phyloP scores from a whole-genome alignment of 2,888 invertebrate species.

The Dynastes hyllus region DNA sequence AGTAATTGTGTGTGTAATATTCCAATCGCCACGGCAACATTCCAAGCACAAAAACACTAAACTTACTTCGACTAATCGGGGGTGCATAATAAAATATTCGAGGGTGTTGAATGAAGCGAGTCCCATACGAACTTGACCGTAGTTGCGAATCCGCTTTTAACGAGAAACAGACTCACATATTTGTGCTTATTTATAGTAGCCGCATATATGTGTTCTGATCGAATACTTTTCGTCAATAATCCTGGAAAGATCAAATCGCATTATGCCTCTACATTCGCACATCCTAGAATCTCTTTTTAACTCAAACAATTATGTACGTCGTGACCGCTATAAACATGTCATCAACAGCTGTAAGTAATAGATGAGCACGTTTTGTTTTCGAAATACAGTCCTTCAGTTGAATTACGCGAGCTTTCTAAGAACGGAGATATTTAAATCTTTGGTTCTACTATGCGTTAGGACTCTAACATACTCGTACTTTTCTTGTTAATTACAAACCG shows the following conservation, averaged over 20 bases:
- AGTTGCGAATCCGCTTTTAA: conserved; percentile 19
- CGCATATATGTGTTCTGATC: conserved; percentile 20
- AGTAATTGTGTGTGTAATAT: conserved; percentile 14
- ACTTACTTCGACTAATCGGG: conserved; percentile 19
- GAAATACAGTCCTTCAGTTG: too few relatives aligned
- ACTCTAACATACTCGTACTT: too few relatives aligned
- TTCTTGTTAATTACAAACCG: too few relatives aligned
- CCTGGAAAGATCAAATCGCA: conserved; percentile 9
- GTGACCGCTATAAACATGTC: conserved; percentile 10
- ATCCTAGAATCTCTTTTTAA: background rate
- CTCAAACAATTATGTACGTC: background rate
- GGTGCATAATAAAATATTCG: conserved; percentile 12
- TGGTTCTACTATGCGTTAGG: too few relatives aligned
- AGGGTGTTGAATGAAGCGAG: background rate
- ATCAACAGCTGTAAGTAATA: conserved; percentile 3
- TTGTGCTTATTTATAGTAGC: background rate
- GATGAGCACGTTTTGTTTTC: conserved; percentile 1
- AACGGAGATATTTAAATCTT: too few relatives aligned
- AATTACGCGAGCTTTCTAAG: too few relatives aligned
- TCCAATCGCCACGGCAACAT: conserved; percentile 40
- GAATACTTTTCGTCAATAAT: conserved; percentile 19
- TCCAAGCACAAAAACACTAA: conserved; percentile 32
- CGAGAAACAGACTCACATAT: conserved; percentile 9
- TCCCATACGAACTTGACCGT: conserved; percentile 4
- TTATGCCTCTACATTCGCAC: background rate